phyloP scores from a whole-genome alignment of 2,113 vertebrate genomes.

The Meriones unguiculatus region DNA sequence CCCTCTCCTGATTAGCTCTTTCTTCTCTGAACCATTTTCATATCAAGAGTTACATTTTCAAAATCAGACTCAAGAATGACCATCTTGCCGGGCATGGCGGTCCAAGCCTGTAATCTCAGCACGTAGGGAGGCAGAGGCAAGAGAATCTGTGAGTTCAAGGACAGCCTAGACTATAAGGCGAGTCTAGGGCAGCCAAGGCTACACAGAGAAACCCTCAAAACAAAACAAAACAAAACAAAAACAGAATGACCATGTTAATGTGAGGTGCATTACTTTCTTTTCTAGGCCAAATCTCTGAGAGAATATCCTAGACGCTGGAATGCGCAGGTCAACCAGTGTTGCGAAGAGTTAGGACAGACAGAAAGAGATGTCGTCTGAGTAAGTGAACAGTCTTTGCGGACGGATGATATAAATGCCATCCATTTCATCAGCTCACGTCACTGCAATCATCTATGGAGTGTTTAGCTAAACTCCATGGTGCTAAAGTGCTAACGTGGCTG shows the following conservation, averaged over 20 bases:
- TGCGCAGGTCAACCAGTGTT: background rate
- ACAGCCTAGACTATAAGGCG: no score
- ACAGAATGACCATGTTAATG: background rate
- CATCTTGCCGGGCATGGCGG: background rate
- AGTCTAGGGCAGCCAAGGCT: no score
- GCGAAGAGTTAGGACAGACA: background rate
- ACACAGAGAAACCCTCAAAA: no score
- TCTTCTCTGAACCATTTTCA: background rate
- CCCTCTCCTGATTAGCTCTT: background rate
- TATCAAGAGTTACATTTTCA: background rate
- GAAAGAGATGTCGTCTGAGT: background rate
- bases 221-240: no score
- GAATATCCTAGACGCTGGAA: background rate
- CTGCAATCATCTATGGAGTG: background rate
- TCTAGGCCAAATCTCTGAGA: background rate
- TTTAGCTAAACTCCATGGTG: background rate
- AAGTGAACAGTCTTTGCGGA: no score
- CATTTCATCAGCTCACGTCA: no score
- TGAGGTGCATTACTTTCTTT: background rate
- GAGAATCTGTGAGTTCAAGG: no score
- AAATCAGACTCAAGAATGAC: background rate
- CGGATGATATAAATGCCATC: no score
- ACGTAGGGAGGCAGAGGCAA: no score
- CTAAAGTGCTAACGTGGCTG: no score
- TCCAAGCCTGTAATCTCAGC: no score